These are phyloP conservation scores for Arrhamphus sclerolepis DNA, from an alignment of 2,797 vertebrate species.

Conservation along the genomic window DNA sequence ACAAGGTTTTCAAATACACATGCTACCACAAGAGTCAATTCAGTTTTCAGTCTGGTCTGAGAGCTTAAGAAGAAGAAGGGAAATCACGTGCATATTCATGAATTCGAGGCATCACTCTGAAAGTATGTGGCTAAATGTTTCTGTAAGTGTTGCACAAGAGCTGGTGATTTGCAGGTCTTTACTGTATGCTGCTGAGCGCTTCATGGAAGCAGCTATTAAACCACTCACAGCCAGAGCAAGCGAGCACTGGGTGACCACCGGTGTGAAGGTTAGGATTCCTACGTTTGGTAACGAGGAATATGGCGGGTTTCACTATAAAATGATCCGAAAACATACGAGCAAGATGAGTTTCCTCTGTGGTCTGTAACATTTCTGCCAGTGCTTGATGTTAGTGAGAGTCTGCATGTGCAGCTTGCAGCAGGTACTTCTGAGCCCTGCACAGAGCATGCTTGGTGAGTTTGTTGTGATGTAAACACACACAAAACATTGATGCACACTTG, in stretches of 20 bases:
- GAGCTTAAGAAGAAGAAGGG: conserved; percentile 69
- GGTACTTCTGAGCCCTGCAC: conserved; percentile 46
- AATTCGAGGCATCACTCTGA: conserved; percentile 57
- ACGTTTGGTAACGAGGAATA: conserved; percentile 11
- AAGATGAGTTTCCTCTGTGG: conserved; percentile 1
- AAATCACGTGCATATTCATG: conserved; percentile 28
- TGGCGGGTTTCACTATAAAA: not conserved
- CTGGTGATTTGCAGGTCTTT: conserved; percentile 53
- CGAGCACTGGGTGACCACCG: conserved; percentile 21
- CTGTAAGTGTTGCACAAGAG: conserved; percentile 40
- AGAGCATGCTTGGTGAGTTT: conserved; percentile 54
- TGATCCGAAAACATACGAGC: not conserved
- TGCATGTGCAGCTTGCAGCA: conserved; percentile 37
- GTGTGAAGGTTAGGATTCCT: conserved; percentile 36
- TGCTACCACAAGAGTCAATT: conserved; percentile 60
- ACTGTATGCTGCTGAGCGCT: conserved; percentile 39
- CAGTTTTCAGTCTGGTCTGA: conserved; percentile 64
- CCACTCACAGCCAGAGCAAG: conserved; percentile 15
- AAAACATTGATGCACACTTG: conserved; percentile 21
- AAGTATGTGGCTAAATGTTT: conserved; percentile 63
- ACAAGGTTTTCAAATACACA: conserved; percentile 51
- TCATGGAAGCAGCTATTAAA: conserved; percentile 41
- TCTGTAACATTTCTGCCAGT: not conserved
- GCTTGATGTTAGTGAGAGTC: conserved; percentile 16
- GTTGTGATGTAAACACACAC: conserved; percentile 57